phyloP scores from a whole-genome alignment of 2,797 vertebrate species.

The Fistularia commersonii region DNA sequence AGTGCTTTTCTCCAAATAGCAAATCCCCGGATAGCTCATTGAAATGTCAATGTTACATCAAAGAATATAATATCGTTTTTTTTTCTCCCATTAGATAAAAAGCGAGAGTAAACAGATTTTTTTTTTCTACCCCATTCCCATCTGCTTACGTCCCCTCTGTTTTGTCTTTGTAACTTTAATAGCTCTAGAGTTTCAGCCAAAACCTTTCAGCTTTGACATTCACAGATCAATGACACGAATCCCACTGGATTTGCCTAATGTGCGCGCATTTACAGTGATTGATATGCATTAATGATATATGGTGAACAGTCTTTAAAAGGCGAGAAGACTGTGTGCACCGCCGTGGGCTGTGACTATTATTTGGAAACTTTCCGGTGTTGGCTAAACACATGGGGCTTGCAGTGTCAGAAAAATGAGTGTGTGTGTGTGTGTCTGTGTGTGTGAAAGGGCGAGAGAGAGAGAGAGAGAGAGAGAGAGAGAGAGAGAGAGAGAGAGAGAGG shows the following conservation, averaged over 20 bases:
- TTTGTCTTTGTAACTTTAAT: conserved; percentile 28
- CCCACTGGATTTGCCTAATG: conserved; percentile 24
- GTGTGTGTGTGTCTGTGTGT: conserved; percentile 25
- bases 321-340: conserved; percentile 56
- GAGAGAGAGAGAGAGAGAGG: conserved; percentile 25
- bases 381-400: conserved; percentile 64
- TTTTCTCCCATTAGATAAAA: not conserved
- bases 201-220: conserved; percentile 44
- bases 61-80: too few species aligned
- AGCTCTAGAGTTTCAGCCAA: conserved; percentile 21
- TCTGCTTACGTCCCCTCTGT: conserved; percentile 3
- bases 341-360: conserved; percentile 67
- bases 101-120: not conserved
- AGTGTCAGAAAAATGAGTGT: conserved; percentile 46
- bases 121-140: not conserved
- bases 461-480: conserved; percentile 27
- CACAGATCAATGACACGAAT: conserved; percentile 54
- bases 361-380: conserved; percentile 66
- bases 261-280: conserved; percentile 53
- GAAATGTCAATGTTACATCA: too few species aligned
- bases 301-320: conserved; percentile 63
- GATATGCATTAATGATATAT: conserved; percentile 70
- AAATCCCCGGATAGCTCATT: too few species aligned
- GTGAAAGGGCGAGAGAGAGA: conserved; percentile 26
- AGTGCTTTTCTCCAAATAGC: too few species aligned